phyloP scores from a whole-genome alignment of 2,113 vertebrate species.

The Dolichallabes microphthalmus region DNA sequence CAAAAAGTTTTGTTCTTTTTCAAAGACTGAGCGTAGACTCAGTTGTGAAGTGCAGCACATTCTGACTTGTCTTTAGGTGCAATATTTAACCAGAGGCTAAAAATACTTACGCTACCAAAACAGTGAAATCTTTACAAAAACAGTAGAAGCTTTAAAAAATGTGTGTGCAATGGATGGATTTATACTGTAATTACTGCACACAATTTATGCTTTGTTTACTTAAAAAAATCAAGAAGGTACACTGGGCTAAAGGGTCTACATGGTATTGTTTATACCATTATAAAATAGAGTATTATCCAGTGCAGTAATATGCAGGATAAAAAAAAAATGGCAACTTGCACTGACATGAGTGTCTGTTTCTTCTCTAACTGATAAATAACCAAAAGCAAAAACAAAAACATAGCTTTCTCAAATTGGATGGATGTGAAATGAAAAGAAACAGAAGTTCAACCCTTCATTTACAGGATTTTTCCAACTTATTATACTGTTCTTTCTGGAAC shows the following conservation, averaged over 20 bases:
- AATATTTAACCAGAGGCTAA: conserved; percentile 23
- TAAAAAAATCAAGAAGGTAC: neutral
- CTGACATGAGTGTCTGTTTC: neutral
- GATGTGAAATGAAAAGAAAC: conserved; percentile 49
- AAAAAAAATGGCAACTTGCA: neutral
- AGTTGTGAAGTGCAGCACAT: conserved; percentile 62
- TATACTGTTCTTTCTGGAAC: conserved; percentile 42
- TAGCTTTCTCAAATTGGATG: neutral
- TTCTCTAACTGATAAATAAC: conserved; percentile 40
- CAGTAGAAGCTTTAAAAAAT: neutral
- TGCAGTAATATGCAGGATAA: conserved; percentile 7
- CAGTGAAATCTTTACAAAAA: neutral
- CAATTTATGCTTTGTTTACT: neutral
- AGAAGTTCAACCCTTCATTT: conserved; percentile 61
- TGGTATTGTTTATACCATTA: neutral
- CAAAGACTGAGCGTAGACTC: conserved; percentile 57
- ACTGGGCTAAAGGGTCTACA: neutral
- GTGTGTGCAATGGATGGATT: neutral
- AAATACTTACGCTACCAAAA: neutral
- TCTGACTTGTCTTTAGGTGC: conserved; percentile 66
- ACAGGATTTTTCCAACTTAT: conserved; percentile 51
- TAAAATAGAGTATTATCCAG: neutral
- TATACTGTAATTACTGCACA: neutral
- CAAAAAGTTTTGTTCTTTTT: conserved; percentile 44
- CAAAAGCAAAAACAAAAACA: neutral